Conservation (phyloP, 1,140 invertebrate species). For the Himalopsyche phryganea region DNA sequence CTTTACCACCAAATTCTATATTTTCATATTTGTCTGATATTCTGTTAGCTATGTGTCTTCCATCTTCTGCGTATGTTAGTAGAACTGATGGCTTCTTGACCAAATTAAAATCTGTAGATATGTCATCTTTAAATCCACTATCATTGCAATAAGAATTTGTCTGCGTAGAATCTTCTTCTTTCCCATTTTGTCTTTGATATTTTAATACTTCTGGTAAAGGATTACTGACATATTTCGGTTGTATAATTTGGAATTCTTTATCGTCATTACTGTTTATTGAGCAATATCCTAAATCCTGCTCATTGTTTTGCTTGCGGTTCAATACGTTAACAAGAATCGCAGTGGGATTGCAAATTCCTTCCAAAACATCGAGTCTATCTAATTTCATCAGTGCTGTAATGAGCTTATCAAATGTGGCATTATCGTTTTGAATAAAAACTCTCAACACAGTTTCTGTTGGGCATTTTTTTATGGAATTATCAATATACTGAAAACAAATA, state of each 20-base stretch:
- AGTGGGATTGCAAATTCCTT: conserved; percentile 44
- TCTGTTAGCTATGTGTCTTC: conserved; percentile 43
- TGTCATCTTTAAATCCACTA: conserved; percentile 36
- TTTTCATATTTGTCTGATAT: conserved; percentile 43
- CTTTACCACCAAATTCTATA: conserved; percentile 38
- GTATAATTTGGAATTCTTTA: conserved; percentile 33
- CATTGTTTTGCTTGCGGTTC: conserved; percentile 38
- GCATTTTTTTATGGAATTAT: conserved; percentile 44
- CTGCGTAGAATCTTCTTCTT: too few relatives aligned
- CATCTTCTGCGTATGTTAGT: conserved; percentile 49
- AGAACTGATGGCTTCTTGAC: conserved; percentile 40
- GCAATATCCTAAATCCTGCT: conserved; percentile 46
- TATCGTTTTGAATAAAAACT: conserved; percentile 47
- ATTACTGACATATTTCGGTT: conserved; percentile 42
- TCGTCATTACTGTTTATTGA: conserved; percentile 40
- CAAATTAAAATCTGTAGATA: conserved; percentile 32
- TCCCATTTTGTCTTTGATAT: neutral
- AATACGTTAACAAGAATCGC: conserved; percentile 38
- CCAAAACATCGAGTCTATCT: conserved; percentile 48
- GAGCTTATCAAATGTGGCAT: conserved; percentile 49
- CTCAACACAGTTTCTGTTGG: conserved; percentile 46
- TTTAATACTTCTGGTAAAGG: conserved; percentile 45
- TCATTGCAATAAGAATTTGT: too few relatives aligned
- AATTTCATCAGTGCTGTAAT: conserved; percentile 44
- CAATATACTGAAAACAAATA: conserved; percentile 45